Evolutionary conservation across 1,140 invertebrate species (phyloP), one percentile per base, ranked within the genome.

Genomic region (Drosophila kanapiae): DNA sequence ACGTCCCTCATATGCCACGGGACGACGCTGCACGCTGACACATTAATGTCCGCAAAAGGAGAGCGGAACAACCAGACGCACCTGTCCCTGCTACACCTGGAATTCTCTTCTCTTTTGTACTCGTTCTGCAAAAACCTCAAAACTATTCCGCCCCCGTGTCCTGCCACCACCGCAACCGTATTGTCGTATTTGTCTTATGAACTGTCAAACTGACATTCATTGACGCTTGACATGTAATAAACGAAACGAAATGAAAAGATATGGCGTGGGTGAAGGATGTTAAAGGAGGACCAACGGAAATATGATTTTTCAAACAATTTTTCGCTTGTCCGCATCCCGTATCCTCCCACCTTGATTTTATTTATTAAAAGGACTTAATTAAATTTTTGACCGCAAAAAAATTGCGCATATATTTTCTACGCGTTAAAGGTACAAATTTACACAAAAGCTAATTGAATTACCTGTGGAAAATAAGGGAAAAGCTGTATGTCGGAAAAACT

Each of bases 121-220:
- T 27, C 33, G 48, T 6, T 13, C 56, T n/a, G 31, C 14, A 59
- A 48, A 49, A 40, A 33, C 31, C 40, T 13, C 16, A 69, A 71
- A 72, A 72, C 69, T 72, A 72, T 72, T n/a, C 68, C 43, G 29
- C 31, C 70, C 38, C 40, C 35, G 33, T 10, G 18, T 23, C 35
- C 35, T 48, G 23, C 80, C 54, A 23, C 23, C 23, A 23, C 23
- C 23, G 23, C 23, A 23, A 23, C 23, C 23, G 35, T 54, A 70
- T 82, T 83, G 81, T 84, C 81, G 74, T 84, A 84, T 84, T 84
- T 84, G 82, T 84, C 82, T 84, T 84, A 84, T 84, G 82, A 84
- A 84, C 82, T 84, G 82, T 84, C 82, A 84, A 84, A 84, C 67
- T 84, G 82, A 84, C 82, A 84, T 84, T 84, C 82, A 84, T 84